phyloP scores from a whole-genome alignment of 2,888 invertebrate genomes.

The Drosophila tanythrix region DNA sequence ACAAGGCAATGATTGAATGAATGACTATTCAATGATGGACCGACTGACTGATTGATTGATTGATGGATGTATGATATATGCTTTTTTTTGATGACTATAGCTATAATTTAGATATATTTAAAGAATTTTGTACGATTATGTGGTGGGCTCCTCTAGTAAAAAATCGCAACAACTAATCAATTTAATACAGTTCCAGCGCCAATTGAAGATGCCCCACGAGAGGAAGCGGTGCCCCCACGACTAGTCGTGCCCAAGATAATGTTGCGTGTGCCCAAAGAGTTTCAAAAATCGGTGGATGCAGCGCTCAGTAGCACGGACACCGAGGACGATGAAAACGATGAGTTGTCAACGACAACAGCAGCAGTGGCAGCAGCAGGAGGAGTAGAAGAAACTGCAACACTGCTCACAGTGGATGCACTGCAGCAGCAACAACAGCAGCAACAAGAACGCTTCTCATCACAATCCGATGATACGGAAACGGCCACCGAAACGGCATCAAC shows the following conservation, averaged over 20 bases:
- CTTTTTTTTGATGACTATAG: not conserved
- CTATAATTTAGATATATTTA: not conserved
- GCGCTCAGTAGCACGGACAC: slow-evolving; percentile 83
- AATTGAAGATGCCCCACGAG: slow-evolving; percentile 20
- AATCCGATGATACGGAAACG: slow-evolving; percentile 55
- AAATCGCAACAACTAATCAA: slow-evolving; percentile 3
- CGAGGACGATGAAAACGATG: slow-evolving; percentile 77
- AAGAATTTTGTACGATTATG: not conserved
- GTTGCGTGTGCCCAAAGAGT: slow-evolving; percentile 88
- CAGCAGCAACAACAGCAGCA: slow-evolving; percentile 43
- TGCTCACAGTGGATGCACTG: slow-evolving; percentile 49
- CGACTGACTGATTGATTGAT: not conserved
- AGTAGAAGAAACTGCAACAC: not conserved
- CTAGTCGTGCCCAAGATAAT: slow-evolving; percentile 88
- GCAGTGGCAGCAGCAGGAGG: not conserved
- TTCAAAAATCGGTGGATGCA: slow-evolving; percentile 85
- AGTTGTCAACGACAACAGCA: slow-evolving; percentile 14
- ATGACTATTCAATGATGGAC: not conserved
- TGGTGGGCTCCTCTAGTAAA: too few species aligned
- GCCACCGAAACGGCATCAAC: slow-evolving; percentile 57
- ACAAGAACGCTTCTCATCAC: slow-evolving; percentile 18
- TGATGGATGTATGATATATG: not conserved
- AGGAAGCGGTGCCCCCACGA: slow-evolving; percentile 55
- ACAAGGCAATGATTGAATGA: not conserved
- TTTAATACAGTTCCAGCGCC: slow-evolving; percentile 51